Conservation (phyloP, 2,888 invertebrate species). For the Agrochola lychnidis region DNA sequence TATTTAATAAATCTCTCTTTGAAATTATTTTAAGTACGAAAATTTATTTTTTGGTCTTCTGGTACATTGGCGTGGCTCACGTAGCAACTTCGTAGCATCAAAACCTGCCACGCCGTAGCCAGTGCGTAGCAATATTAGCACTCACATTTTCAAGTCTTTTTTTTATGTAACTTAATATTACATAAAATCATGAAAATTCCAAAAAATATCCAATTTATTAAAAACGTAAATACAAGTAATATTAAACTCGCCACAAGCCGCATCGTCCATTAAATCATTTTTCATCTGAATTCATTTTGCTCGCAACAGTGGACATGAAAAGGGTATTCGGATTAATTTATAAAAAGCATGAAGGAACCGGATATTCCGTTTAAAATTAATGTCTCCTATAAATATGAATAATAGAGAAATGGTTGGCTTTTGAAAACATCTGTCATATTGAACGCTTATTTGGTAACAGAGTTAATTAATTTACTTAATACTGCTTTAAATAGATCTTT, state of each 20-base stretch:
- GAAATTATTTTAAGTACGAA: not conserved
- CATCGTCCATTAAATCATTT: constrained; percentile 62
- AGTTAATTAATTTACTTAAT: not conserved
- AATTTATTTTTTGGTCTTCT: no score
- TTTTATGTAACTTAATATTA: not conserved
- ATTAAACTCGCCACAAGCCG: constrained; percentile 46
- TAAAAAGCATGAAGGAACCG: constrained; percentile 43
- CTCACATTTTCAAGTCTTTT: not conserved
- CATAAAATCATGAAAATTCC: not conserved
- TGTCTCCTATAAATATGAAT: constrained; percentile 26
- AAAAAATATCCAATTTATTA: constrained; percentile 10
- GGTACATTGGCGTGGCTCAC: not conserved
- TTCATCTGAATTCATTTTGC: constrained; percentile 60
- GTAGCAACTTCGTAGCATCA: constrained; percentile 1
- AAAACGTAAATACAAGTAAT: constrained; percentile 34
- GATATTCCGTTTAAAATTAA: constrained; percentile 41
- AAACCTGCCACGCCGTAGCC: constrained; percentile 7
- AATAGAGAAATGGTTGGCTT: constrained; percentile 7
- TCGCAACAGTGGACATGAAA: constrained; percentile 63
- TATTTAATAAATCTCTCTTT: not conserved
- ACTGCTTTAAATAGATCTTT: not conserved
- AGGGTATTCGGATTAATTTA: constrained; percentile 55
- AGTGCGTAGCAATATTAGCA: not conserved
- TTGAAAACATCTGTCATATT: constrained; percentile 2
- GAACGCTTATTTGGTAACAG: not conserved